Evolutionary conservation across 2,113 vertebrate species (phyloP), one percentile per base, ranked within the genome.

Genomic region (Cyprinodon variegatus): DNA sequence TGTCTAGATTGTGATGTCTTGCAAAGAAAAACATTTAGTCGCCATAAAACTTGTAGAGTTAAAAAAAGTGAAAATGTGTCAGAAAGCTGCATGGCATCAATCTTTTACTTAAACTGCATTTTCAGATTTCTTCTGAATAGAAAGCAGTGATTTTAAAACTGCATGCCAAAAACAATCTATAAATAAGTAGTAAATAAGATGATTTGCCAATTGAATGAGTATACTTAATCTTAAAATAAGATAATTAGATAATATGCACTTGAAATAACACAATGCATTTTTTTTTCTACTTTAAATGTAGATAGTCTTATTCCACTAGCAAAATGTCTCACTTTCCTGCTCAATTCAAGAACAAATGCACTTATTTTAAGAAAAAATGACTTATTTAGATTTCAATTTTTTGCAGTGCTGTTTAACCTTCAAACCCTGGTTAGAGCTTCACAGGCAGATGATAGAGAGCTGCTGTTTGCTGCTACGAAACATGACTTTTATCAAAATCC

Each of bases 71-170:
- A 20, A 78, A 77, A 75, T 57, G 13, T 46, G 70, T 65, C 74
- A 65, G 61, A 68, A 85, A 50, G 14, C 70, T 62, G 45, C 17
- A 71, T 0, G 3, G 37, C 10, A 38, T 86, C 78, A 72, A 78
- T 70, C 65, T 81, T 80, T 83, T 63, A 84, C 69, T 76, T 37
- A 29, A 70, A 20, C 38, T 63, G 64, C 62, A 68, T 72, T 79
- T 50, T 64, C 53, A 61, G 38, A 73, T 57, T 85, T 75, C 48
- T 68, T 79, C 22, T 3, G 38, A 53, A 78, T 46, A 61, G 41
- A 67, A 77, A 69, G 67, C 76, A 15, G 64, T 39, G 37, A 79
- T 74, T 77, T 14, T 4, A 61, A 73, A 78, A 67, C n/a, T 29
- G 29, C 29, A 29, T 1, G 29, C 29, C 29, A 29, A 29, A 29